Evolutionary conservation across 2,113 vertebrate genomes (phyloP).

Genomic region (Isurus oxyrinchus): DNA sequence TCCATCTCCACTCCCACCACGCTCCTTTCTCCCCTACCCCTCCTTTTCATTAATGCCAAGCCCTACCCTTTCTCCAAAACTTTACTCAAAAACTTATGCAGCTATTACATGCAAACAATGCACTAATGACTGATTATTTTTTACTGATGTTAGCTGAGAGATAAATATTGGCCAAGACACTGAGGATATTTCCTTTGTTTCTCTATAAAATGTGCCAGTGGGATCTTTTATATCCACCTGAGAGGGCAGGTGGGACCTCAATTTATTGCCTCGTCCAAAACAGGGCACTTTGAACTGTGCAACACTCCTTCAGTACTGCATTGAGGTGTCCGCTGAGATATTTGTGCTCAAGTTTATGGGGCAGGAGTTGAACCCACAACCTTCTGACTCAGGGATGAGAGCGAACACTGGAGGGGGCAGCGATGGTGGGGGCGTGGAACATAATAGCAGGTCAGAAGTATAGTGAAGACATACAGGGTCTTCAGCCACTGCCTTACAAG

Average conservation of each 20-base stretch:
- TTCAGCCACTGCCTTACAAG: neutral
- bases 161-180: neutral
- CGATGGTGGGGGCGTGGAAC: neutral
- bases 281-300: neutral
- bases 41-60: neutral
- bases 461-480: neutral
- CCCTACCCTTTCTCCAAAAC: too few species aligned
- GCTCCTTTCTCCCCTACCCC: neutral
- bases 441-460: neutral
- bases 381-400: neutral
- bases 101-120: neutral
- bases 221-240: neutral
- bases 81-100: too few species aligned
- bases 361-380: neutral
- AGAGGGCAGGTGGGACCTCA: too few species aligned
- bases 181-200: neutral
- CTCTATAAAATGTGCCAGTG: neutral
- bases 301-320: neutral
- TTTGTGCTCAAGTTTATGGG: neutral
- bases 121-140: neutral
- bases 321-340: neutral
- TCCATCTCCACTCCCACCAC: neutral
- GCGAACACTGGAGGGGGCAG: neutral
- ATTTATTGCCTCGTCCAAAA: neutral
- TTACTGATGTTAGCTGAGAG: neutral